These are phyloP conservation scores for Tachycineta bicolor DNA, from an alignment of 2,113 vertebrate species.

Conservation along the genomic window DNA sequence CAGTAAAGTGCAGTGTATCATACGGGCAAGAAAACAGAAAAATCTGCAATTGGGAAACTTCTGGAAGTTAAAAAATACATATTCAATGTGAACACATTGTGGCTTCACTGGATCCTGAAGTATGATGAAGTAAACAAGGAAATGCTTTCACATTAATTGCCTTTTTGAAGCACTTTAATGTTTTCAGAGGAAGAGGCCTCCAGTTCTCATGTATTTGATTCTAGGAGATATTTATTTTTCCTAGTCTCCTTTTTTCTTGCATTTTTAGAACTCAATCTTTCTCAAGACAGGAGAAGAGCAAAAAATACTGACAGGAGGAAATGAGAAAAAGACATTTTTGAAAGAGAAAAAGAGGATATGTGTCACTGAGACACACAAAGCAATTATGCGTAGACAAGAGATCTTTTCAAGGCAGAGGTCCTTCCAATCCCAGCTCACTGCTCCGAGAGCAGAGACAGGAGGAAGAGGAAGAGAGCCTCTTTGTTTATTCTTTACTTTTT, in stretches of 20 bases:
- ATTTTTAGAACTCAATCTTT: background rate
- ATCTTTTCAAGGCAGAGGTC: too few relatives aligned
- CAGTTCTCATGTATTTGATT: background rate
- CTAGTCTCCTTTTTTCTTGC: background rate
- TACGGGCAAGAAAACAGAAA: background rate
- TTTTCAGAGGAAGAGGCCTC: slow-evolving; percentile 18
- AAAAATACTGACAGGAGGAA: background rate
- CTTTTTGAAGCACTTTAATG: background rate
- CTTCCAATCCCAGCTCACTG: too few relatives aligned
- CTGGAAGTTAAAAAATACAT: background rate
- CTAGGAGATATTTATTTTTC: background rate
- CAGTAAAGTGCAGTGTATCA: background rate
- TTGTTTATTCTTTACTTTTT: too few relatives aligned
- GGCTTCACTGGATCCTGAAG: background rate
- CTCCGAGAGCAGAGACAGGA: too few relatives aligned
- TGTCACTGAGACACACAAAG: too few relatives aligned
- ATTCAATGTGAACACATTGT: background rate
- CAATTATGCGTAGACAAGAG: too few relatives aligned
- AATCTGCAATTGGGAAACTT: background rate
- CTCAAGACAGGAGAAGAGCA: background rate
- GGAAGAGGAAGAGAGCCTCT: too few relatives aligned
- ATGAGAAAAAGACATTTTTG: background rate
- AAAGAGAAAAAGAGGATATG: background rate
- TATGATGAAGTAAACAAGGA: slow-evolving; percentile 11
- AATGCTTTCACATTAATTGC: slow-evolving; percentile 10